Evolutionary conservation across 2,888 invertebrate species (phyloP), one percentile per base, ranked within the genome.

Genomic region (Parasteatoda lunata): DNA sequence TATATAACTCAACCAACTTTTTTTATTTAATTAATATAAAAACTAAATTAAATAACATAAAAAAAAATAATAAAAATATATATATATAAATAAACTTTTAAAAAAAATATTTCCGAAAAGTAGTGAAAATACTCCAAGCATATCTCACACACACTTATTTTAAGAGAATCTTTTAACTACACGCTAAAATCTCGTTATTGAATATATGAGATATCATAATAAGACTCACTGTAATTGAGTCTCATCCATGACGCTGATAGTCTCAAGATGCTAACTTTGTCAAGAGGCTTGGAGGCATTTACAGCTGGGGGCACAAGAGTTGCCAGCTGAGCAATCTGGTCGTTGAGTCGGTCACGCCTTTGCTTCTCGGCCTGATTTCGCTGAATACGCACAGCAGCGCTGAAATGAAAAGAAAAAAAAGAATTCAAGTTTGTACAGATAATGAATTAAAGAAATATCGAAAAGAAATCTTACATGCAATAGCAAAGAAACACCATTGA

Each of bases 291-390:
- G 76, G 96, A 94, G 89, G 96, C 96, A 91, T 94, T 94, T 72
- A 96, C 94, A 82, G 97, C 95, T 92, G 96, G 94, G 13, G 97
- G 96, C 89, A 97, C 95, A 91, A 97, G 93, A 68, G 94, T 93
- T 89, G 96, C 96, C 92, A 98, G 94, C 91, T 96, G 95, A 82
- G 94, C 94, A 90, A 98, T 97, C 91, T 95, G 95, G 51, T 94
- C 94, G 93, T 97, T 98, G 90, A 97, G 94, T 92, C 96, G 96
- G 92, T 97, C 97, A 81, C 98, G 94, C 52, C 98, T 94, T 92
- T 96, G 95, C 92, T 98, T 98, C 92, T 98, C 98, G 9, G 97
- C 97, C 91, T 95, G 94, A 91, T 97, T 97, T 88, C 97, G 94
- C 90, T 95, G 94, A 91, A 90, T 49, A 80, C 91, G 79, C 7